Evolutionary conservation across 2,113 vertebrate species (phyloP), one percentile per base, ranked within the genome.

Genomic region (Myxocyprinus asiaticus): DNA sequence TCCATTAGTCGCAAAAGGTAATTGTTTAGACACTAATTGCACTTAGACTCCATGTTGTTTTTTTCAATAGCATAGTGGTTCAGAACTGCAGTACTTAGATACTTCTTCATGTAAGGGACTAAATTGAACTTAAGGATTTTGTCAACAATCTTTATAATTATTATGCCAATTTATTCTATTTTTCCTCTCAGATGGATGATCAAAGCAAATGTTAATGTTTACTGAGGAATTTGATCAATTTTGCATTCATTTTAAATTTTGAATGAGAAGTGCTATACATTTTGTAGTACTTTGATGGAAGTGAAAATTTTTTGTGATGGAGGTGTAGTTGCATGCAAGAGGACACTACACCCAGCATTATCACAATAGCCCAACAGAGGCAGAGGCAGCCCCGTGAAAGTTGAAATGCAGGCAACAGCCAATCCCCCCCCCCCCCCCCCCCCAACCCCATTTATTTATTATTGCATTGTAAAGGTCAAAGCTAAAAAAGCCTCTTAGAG

Each of bases 171-270:
- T 45, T 61, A 48, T 22, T 12, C 22, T 15, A 2, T 0, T 42
- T 75, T 62, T n/a, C 1, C 3, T 14, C 89, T 88, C 88, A 91
- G 89, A 91, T 90, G 92, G 89, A 94, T 93, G 93, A 95, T 96
- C 94, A 94, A 94, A 95, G 93, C 93, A 92, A 90, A 89, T 17
- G 62, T n/a, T 89, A 92, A 94, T 94, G 78, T 94, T 93, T 89
- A 86, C 91, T 93, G 89, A 89, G 89, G 93, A 92, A 91, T 93
- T 93, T 93, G 92, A 93, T 94, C 91, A 94, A 93, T 95, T 95
- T 94, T 94, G 91, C 91, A 94, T 95, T 93, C 89, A 85, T 95
- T 94, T 94, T 90, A 88, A 88, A 93, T 88, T 87, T 89, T 79
- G 83, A 91, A 90, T 89, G 88, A 86, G 85, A 89, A 87, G 82